phyloP scores from a whole-genome alignment of 2,797 vertebrate genomes.

The Sarcoramphus papa region DNA sequence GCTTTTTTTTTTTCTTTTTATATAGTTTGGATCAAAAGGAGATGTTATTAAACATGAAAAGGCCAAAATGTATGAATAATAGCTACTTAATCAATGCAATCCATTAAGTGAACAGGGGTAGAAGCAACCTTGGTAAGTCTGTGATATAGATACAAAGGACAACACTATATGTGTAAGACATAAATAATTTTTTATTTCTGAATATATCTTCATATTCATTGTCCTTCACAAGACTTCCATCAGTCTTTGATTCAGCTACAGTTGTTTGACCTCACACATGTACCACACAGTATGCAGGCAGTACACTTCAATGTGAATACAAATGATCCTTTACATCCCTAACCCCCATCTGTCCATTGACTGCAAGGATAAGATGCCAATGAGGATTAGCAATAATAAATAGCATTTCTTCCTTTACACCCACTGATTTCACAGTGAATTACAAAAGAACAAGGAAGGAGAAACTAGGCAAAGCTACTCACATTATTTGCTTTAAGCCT shows the following conservation, averaged over 20 bases:
- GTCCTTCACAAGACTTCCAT: background rate
- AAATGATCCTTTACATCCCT: background rate
- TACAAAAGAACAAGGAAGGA: background rate
- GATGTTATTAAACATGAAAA: slow-evolving; percentile 69
- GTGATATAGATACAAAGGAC: background rate
- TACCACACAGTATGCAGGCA: background rate
- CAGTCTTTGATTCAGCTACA: background rate
- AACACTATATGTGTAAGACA: background rate
- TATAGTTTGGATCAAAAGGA: slow-evolving; percentile 58
- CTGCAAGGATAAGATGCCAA: background rate
- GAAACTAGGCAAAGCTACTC: background rate
- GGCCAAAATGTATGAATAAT: slow-evolving; percentile 66
- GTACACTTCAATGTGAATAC: background rate
- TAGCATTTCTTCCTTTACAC: background rate
- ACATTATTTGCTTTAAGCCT: background rate
- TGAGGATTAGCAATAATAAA: background rate
- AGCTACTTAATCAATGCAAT: slow-evolving; percentile 60
- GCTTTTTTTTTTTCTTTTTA: background rate
- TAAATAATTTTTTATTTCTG: background rate
- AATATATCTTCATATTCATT: background rate
- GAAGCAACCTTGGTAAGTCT: slow-evolving; percentile 16
- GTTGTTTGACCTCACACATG: background rate
- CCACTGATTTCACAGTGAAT: background rate
- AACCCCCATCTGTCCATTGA: background rate
- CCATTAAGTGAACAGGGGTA: slow-evolving; percentile 56